Evolutionary conservation across 2,113 vertebrate genomes (phyloP), one percentile per base, ranked within the genome.

Genomic region (Ornithorhynchus anatinus): DNA sequence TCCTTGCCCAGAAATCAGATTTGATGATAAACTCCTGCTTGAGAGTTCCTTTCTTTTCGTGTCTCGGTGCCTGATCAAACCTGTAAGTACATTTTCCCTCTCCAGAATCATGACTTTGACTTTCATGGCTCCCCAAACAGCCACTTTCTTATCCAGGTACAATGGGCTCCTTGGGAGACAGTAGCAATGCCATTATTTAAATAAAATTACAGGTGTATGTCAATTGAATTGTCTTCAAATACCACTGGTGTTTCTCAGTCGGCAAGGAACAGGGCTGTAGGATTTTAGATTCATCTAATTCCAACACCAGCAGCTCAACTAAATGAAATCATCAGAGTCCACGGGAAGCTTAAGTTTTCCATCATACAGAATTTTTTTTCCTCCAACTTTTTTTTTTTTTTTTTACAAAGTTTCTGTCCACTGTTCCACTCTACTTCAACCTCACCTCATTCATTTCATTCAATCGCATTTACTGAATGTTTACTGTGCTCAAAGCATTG

Each of bases 211-310:
- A 40, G 59, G 33, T 71, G 39, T 43, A 53, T 63, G 22, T 23
- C 47, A 69, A 59, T 68, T 82, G 35, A 80, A 25, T 63, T 68
- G 36, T 73, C 39, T 74, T 67, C n/a, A 58, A 53, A 36, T 73
- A 39, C 48, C 39, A 59, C 27, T 70, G 33, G 8, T 47, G 33
- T 54, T 76, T 78, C 32, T 67, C 36, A 63, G 31, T 63, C 44
- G 68, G 36, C 52, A 67, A 70, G 39, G 35, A 72, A 64, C 35
- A 22, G 53, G 40, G 6, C 4, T 57, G 12, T 25, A 64, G 39
- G 32, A 19, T 7, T 52, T 82, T 54, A 73, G 32, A 76, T 81
- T 76, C 32, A 60, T 68, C 29, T 47, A 60, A 23, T 63, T 71
- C 74, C 74, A 74, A 71, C 54, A 65, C 17, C 7, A 56, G 22